Evolutionary conservation across 1,140 invertebrate genomes (phyloP), one percentile per base, ranked within the genome.

Genomic region (Sycophila sp.): DNA sequence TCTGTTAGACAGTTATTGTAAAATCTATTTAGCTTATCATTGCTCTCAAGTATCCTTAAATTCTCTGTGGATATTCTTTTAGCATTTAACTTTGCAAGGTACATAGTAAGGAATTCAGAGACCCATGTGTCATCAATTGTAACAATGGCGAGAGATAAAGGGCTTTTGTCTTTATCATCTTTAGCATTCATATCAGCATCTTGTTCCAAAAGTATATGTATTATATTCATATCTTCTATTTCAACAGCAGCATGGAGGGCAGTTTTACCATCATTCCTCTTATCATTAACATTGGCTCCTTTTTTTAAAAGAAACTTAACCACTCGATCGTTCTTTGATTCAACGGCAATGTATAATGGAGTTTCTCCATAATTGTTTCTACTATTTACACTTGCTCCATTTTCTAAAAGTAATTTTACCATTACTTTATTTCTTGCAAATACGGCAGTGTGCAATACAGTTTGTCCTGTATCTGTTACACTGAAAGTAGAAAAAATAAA

Each of bases 191-290:
- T 81, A 77, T 87, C 79, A 0, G 83, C 87, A 0, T 85, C 83
- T 10, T 68, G 7, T n/a, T 68, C 65, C 15, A 68, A 59, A 15
- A 89, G 69, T 0, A 80, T 76, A 49, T 86, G 78, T 7, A 87
- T 85, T 6, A 89, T 84, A 30, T 85, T 81, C 26, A 77, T 74
- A 62, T 88, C 85, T 1, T 83, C 85, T 69, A 86, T 87, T 73
- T 87, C 86, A 62, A 85, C 85, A 30, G 88, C 87, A 22, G 86
- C 76, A 69, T 87, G 85, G 1, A 89, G 78, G 0, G 87, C 83
- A 11, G 87, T 88, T 24, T 45, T 22, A 19, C 66, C 72, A 84
- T 69, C 60, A 38, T 65, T 70, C 51, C 64, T 74, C 63, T 56
- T 69, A 15, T 49, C 36, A 69, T 77, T 69, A 28, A 73, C 47